phyloP scores from a whole-genome alignment of 2,797 vertebrate genomes.

The Acanthopagrus latus region DNA sequence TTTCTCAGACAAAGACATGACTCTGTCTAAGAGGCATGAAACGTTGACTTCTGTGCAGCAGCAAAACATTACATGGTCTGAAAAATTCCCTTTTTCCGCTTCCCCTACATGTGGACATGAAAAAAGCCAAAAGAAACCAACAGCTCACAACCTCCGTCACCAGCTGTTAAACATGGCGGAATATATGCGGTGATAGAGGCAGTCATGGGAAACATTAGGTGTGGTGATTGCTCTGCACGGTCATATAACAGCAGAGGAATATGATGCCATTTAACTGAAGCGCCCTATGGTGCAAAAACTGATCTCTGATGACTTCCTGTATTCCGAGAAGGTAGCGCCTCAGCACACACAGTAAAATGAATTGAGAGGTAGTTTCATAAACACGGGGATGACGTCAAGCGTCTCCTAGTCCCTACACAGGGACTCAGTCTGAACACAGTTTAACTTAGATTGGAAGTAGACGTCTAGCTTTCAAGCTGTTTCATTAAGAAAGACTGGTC shows the following conservation, averaged over 20 bases:
- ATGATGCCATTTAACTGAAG: slow-evolving; percentile 64
- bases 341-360: slow-evolving; percentile 42
- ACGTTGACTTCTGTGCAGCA: slow-evolving; percentile 4
- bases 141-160: slow-evolving; percentile 41
- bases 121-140: slow-evolving; percentile 26
- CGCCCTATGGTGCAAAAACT: slow-evolving; percentile 49
- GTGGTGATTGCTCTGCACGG: slow-evolving; percentile 55
- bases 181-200: slow-evolving; percentile 52
- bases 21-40: slow-evolving; percentile 6
- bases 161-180: slow-evolving; percentile 56
- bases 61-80: slow-evolving; percentile 41
- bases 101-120: slow-evolving; percentile 11
- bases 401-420: neutral
- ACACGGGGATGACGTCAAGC: slow-evolving; percentile 21
- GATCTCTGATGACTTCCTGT: slow-evolving; percentile 23
- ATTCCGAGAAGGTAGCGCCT: slow-evolving; percentile 18
- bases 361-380: slow-evolving; percentile 38
- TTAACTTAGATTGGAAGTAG: slow-evolving; percentile 5
- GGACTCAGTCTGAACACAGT: slow-evolving; percentile 16
- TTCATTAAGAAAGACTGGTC: neutral
- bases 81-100: slow-evolving; percentile 39
- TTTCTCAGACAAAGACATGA: slow-evolving; percentile 12
- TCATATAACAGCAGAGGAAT: slow-evolving; percentile 66
- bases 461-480: neutral
- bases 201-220: slow-evolving; percentile 63